These are phyloP conservation scores for Chondrosia reniformis DNA, from an alignment of 37 sponge, comb jelly and placozoan species.

Conservation along the genomic window DNA sequence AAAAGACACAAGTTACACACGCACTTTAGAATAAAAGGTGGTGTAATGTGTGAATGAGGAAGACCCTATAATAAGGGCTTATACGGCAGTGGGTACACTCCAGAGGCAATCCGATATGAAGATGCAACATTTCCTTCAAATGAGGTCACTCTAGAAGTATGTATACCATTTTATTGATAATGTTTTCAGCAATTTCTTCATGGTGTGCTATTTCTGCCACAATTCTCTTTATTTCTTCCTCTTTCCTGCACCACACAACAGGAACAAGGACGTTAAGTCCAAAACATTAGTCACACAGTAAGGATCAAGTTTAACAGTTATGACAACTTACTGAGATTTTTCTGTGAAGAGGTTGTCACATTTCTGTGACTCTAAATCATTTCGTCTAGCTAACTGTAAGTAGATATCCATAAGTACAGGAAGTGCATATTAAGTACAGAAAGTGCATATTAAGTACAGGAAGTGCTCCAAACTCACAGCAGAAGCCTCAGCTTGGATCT, in stretches of 20 bases:
- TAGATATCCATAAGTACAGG: no score
- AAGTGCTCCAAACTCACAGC: conserved; percentile 55
- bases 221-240: conserved; percentile 25
- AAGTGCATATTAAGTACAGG: no score
- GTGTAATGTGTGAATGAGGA: no score
- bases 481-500: conserved; percentile 56
- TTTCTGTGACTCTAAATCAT: conserved; percentile 46
- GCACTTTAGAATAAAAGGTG: no score
- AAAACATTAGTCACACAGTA: not conserved
- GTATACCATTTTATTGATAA: conserved; percentile 51
- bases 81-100: not conserved
- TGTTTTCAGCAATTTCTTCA: conserved; percentile 36
- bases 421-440: no score
- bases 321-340: conserved; percentile 40
- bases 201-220: conserved; percentile 44
- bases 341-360: conserved; percentile 65
- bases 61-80: not conserved
- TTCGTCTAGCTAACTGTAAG: conserved; percentile 54
- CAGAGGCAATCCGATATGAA: no score
- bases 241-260: conserved; percentile 21
- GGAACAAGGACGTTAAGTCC: not conserved
- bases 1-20: no score
- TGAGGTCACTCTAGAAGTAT: not conserved
- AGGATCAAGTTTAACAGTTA: not conserved
- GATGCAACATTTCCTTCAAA: no score